Evolutionary conservation across 1,140 invertebrate genomes (phyloP), one percentile per base, ranked within the genome.

Genomic region (Drosophila aff.): DNA sequence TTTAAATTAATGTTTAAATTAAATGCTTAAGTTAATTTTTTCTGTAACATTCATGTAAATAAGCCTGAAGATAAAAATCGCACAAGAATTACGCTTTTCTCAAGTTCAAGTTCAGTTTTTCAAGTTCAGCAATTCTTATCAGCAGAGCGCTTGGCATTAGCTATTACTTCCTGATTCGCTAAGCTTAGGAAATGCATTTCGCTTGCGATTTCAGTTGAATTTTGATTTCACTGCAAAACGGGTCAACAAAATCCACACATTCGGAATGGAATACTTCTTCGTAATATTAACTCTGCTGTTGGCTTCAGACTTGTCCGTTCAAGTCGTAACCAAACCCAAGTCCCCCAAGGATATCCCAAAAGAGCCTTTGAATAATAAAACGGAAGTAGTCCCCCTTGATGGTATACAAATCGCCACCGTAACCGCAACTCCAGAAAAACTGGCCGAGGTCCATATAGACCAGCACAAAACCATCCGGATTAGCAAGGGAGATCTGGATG

Each of bases 391-490:
- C 10, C 46, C 36, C 3, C 5, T 21, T 18, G 74, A 77, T 46
- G 40, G 1, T 6, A 71, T 80, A n/a, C 62, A 31, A 31, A 47
- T 38, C 13, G 40, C 31, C 1, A 43, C n/a, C 46, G 46, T 46
- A 0, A 64, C 79, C 4, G 31, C 41, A 0, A 28, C 68, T 4
- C 55, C 61, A 1, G 72, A 68, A 23, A 86, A 83, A 23, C 43
- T 89, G 18, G 81, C 83, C 1, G 84, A 86, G 11, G 81, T 86
- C n/a, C 84, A 86, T 55, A 86, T 86, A 23, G 84, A 86, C n/a
- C 80, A 75, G 4, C 84, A 76, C 10, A 86, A 89, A 21, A 86
- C 80, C 0, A 83, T 86, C 15, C 61, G 83, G 15, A 86, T 86
- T 4, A 86, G 71, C 21, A 86, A 89, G 23, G 80, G 72, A 18